A percentile compares a stretch with the other conserved stretches of the same genome.
These are phyloP conservation scores for Hippocampus barbouri DNA, from an alignment of 2,113 vertebrate genomes.

Conservation along the genomic window DNA sequence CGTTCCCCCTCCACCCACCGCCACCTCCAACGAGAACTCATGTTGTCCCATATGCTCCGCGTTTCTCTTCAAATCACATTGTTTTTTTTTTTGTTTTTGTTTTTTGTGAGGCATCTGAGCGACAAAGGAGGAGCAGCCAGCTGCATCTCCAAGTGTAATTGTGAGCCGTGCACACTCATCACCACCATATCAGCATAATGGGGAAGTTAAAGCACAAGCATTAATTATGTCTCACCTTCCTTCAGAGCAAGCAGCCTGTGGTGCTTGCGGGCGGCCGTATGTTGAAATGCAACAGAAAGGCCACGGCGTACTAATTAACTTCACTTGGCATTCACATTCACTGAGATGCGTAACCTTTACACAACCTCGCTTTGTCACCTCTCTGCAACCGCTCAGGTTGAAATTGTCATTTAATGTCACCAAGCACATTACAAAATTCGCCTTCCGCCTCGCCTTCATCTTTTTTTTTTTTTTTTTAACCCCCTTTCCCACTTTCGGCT, in stretches of 20 bases:
- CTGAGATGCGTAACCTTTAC: conserved; percentile 59
- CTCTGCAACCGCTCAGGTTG: conserved; percentile 38
- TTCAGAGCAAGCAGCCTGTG: conserved; percentile 27
- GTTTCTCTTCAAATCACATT: conserved; percentile 38
- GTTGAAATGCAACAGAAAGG: conserved; percentile 56
- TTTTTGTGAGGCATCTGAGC: conserved; percentile 4
- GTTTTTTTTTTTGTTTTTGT: conserved; percentile 20
- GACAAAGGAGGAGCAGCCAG: conserved; percentile 1
- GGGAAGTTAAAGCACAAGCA: conserved; percentile 33
- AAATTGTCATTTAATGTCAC: conserved; percentile 61
- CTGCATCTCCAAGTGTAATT: conserved; percentile 24
- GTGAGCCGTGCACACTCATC: conserved; percentile 24
- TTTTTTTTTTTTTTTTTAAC: conserved; percentile 6
- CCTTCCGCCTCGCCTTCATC: not conserved
- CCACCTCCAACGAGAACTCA: conserved; percentile 4
- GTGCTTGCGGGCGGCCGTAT: conserved; percentile 31
- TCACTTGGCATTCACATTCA: conserved; percentile 51
- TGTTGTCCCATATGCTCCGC: conserved; percentile 45
- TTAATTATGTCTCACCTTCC: conserved; percentile 37
- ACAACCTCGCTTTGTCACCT: conserved; percentile 58
- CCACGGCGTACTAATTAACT: conserved; percentile 62
- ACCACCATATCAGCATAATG: conserved; percentile 36
- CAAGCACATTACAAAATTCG: conserved; percentile 37
- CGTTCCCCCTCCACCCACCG: conserved; percentile 42
- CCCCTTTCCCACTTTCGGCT: conserved; percentile 24